Evolutionary conservation across 2,113 vertebrate species (phyloP).

Genomic region (Caracal caracal): DNA sequence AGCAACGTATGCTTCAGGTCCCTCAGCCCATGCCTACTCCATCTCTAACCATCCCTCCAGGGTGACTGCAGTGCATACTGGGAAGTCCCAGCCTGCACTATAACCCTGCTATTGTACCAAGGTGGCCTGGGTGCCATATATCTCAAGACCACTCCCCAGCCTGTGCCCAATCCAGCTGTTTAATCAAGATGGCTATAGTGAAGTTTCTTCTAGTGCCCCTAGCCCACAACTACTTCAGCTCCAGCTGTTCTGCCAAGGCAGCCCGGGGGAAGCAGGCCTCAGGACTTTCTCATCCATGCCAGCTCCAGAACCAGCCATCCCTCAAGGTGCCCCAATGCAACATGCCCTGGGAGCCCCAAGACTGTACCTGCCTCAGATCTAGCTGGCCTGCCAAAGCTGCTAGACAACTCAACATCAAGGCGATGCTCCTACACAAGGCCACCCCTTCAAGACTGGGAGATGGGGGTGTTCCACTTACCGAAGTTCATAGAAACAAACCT

Average conservation of each 20-base stretch:
- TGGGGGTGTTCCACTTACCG: no score
- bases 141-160: background rate
- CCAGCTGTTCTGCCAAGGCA: background rate
- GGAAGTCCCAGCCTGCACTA: background rate
- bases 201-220: background rate
- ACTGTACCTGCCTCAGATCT: background rate
- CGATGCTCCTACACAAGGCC: no score
- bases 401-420: background rate
- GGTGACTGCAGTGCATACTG: background rate
- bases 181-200: background rate
- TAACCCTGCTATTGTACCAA: background rate
- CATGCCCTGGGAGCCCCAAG: background rate
- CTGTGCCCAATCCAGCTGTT: background rate
- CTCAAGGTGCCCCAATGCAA: background rate
- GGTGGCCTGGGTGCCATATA: background rate
- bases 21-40: background rate
- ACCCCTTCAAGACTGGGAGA: no score
- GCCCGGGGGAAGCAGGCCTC: background rate
- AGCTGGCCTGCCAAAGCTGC: background rate
- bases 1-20: background rate
- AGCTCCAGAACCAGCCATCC: background rate
- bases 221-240: background rate
- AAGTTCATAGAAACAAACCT: no score
- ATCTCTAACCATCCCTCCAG: background rate
- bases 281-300: background rate